Evolutionary conservation across 2,888 invertebrate genomes (phyloP), one percentile per base, ranked within the genome.

Genomic region (Melangyna quadrimaculata): DNA sequence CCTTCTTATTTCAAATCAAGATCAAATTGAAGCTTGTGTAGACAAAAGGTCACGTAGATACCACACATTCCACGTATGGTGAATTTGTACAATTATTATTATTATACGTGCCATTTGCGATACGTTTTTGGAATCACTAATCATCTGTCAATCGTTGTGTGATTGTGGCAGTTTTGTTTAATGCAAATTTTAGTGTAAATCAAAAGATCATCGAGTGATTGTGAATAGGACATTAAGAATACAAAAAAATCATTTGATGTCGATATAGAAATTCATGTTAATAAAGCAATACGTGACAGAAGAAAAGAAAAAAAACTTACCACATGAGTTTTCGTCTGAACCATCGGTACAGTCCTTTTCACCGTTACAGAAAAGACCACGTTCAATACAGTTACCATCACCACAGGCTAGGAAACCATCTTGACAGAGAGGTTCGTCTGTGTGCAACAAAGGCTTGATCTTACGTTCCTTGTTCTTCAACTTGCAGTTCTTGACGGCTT

Each of bases 331-430:
- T 92, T 98, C 97, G 90, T 98, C 97, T 32, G 97, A 97, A 67
- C 97, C 97, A 90, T 97, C 97, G 2, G 93, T 91, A 90, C 98
- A 98, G 92, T 98, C 97, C 90, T 96, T 96, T 90, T 97, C 97
- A 69, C 97, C 97, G 93, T 98, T 97, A 92, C 98, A 98, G 95
- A 98, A 98, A 65, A 97, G 95, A 14, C 97, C 97, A 71, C 97
- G 94, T 91, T 97, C 97, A 89, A 97, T 96, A 91, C 98, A 98
- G 89, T 94, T 95, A 80, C 96, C 94, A 91, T 98, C 97, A 84
- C 97, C 97, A 90, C 98, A 98, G 87, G 97, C 97, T 81, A 98
- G 93, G 91, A 94, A 96, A 63, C 97, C 97, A 89, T 97, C 97
- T 90, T 95, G 95, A 91, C 98, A 98, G 55, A 98, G 94, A 10